Base-by-base conservation (phyloP, 2,113 vertebrate genomes). In the Aythya baeri region DNA sequence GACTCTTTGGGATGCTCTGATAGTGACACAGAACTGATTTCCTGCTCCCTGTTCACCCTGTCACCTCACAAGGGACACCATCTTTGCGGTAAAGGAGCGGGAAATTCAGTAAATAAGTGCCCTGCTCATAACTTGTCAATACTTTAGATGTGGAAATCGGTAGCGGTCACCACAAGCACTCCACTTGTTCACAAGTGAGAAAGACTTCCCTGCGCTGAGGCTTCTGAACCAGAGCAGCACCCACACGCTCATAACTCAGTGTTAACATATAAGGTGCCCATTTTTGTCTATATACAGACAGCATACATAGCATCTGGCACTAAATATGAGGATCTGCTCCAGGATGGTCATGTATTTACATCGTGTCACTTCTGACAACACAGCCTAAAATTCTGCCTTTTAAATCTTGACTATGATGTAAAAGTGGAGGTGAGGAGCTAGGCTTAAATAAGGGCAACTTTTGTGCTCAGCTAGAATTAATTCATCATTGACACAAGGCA, bases 391-490 rank as follows among this genome's bases (percentile, higher is more conserved):
- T 96, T 97, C 97, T 90, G 92, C 96, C 97, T 97, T 97, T 94
- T 90, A 96, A 82, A 98, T 95, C 59, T 26, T 81, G 89, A 93
- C 88, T 94, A 72, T 71, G 94, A 93, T 93, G 88, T 97, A 97
- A 98, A 98, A 97, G 97, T 98, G 78, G 84, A 82, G 54, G 66
- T 93, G 82, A 96, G 90, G 89, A 94, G 63, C 59, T 74, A 23
- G 52, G 97, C 98, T 98, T 97, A 98, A 99, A 98, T 98, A 98
- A 98, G 96, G 97, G 98, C 96, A 98, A 98, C 97, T 98, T 98
- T 82, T 98, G 98, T 99, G 98, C 98, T 98, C 97, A 97, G 97
- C 95, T 98, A 98, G 98, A 98, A 99, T 99, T 98, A 99, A 99
- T 99, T 99, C 98, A 98, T 99, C 98, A 98, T 98, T 98, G 98